Percentiles rank a stretch among this genome's conserved stretches.
Conservation (phyloP, 2,113 vertebrate genomes). For the human (Homo sapiens) region GRCh38 chr9:120378501-120379000, state of each 20-base stretch:
- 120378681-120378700: background rate
- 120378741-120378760: background rate
- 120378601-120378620: background rate
- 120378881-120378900: background rate
- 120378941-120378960: background rate
- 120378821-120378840: accelerated
- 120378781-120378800: constrained; percentile 1
- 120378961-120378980: no score
- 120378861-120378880: background rate
- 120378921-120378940: background rate
- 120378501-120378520: background rate
- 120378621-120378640: background rate
- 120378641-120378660: background rate
- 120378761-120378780: background rate
- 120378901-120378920: accelerated
- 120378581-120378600: background rate
- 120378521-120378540: background rate
- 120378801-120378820: background rate
- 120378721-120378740: background rate
- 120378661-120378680: accelerated
- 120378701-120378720: background rate
- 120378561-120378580: background rate
- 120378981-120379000: background rate
- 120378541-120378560: background rate
- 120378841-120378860: background rate